Conservation (phyloP, 2,888 invertebrate species). For the Amaurobius ferox region DNA sequence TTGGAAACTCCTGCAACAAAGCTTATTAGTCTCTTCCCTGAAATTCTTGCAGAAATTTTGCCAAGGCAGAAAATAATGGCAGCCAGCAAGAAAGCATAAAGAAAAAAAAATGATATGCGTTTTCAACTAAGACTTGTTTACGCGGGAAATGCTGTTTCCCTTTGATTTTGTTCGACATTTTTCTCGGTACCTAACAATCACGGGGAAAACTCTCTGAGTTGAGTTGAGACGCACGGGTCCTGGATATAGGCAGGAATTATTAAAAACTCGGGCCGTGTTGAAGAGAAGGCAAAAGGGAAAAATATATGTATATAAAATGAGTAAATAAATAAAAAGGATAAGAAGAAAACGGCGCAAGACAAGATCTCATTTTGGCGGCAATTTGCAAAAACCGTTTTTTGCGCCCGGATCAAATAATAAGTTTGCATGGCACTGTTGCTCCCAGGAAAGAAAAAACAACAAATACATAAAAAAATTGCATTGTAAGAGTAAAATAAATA, state of each 20-base stretch:
- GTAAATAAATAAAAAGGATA: slow-evolving; percentile 17
- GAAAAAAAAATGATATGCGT: slow-evolving; percentile 16
- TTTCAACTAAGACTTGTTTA: slow-evolving; percentile 58
- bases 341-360: slow-evolving; percentile 19
- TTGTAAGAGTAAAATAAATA: slow-evolving; percentile 49
- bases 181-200: slow-evolving; percentile 49
- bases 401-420: slow-evolving; percentile 67
- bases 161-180: slow-evolving; percentile 34
- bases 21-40: slow-evolving; percentile 54
- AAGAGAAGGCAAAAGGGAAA: slow-evolving; percentile 5
- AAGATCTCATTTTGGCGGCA: slow-evolving; percentile 27
- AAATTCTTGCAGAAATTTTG: slow-evolving; percentile 47
- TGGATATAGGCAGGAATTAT: slow-evolving; percentile 43
- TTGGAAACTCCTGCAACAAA: slow-evolving; percentile 45
- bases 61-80: slow-evolving; percentile 27
- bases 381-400: slow-evolving; percentile 34
- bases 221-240: background rate
- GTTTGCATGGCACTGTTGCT: slow-evolving; percentile 28
- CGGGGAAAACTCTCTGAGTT: background rate
- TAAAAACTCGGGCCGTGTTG: slow-evolving; percentile 45
- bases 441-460: slow-evolving; percentile 1
- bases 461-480: slow-evolving; percentile 23
- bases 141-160: slow-evolving; percentile 21
- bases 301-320: slow-evolving; percentile 23
- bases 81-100: background rate